Evolutionary conservation across 2,113 vertebrate species (phyloP), one percentile per base, ranked within the genome.

Genomic region (Melanocharis versteri): DNA sequence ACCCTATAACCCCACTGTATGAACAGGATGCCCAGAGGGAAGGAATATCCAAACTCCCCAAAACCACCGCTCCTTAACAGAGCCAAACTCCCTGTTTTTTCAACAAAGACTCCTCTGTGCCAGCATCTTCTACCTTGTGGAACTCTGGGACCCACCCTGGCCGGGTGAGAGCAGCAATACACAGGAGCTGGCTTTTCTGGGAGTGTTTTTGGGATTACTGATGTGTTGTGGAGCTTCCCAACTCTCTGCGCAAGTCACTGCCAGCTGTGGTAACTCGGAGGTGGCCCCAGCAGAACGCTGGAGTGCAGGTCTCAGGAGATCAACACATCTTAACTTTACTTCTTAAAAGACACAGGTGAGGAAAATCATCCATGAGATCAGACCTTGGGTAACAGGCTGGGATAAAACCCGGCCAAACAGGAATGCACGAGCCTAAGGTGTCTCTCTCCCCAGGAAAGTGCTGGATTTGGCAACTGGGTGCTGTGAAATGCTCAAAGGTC

Each of bases 261-360:
- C 35, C 60, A 33, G 64, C 76, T n/a, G 56, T 7, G 3, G 40
- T 5, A 81, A 40, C 75, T 27, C 45, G 9, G 75, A 75, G 56
- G n/a, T 27, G 44, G 15, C 31, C 66, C 21, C 68, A 40, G 8
- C 15, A 51, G 33, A 40, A 11, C 1, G 0, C 1, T 3, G 1
- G 1, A 42, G 35, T 11, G 19, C 40, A 39, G 61, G 10, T 37
- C 61, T 66, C 83, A 42, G 73, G 40, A 75, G 15, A 66, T 6
- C 35, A 58, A 23, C 68, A n/a, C 61, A 62, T 8, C 66, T 76
- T 37, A 11, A 50, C 18, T 33, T 27, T 2, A 62, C 22, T 37
- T 73, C 47, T 78, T 58, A 39, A 42, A 56, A 71, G 39, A 58
- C 2, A 39, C 11, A 62, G 26, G 51, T 1, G 3, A 78, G 50